Base-by-base conservation (phyloP, 2,113 vertebrate genomes). In the Ivindomyrus marchei region DNA sequence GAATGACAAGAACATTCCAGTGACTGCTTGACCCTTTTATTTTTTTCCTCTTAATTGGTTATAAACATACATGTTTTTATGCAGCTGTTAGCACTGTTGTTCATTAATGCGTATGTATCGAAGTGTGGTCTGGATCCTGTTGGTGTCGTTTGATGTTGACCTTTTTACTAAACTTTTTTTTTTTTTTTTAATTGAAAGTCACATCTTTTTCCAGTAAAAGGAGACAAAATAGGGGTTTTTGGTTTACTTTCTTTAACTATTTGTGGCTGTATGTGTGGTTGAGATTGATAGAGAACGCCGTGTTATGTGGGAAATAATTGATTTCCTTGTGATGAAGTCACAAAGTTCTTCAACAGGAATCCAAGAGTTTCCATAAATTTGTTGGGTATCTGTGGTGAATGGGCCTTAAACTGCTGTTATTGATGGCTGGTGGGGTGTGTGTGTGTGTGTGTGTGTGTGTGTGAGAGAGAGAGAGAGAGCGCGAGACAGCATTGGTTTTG, bases 151-250 rank as follows among this genome's bases (percentile, higher is more conserved):
- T 53, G 50, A 27, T 39, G 85, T 87, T 53, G 50, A 87, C 13
- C 85, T 87, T 87, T 56, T 87, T 87, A 56, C 50, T 87, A 53
- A 84, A n/a, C 21, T 9, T 84, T 87, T 86, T 85, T 70, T 66
- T 66, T 46, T 24, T 47, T 87, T 87, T 56, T 31, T 31, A 31
- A 87, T 87, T 52, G 27, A 36, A 39, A 36, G 19, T 87, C n/a
- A 27, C 13, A 15, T 27, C 3, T 47, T 56, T 87, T 87, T 87
- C 49, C 50, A 87, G 27, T 56, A 87, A 87, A 87, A 19, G 85
- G 15, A 56, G 49, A 19, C 50, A 9, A 36, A 85, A 47, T 85
- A 27, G 83, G 74, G 13, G 24, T n/a, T 47, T 85, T 46, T 24
- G 13, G 15, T 31, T 53, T 21, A 87, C 24, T 52, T 52, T 86